These are phyloP conservation scores for Ecdyonurus torrentis DNA, from an alignment of 2,888 invertebrate species.

Conservation along the genomic window DNA sequence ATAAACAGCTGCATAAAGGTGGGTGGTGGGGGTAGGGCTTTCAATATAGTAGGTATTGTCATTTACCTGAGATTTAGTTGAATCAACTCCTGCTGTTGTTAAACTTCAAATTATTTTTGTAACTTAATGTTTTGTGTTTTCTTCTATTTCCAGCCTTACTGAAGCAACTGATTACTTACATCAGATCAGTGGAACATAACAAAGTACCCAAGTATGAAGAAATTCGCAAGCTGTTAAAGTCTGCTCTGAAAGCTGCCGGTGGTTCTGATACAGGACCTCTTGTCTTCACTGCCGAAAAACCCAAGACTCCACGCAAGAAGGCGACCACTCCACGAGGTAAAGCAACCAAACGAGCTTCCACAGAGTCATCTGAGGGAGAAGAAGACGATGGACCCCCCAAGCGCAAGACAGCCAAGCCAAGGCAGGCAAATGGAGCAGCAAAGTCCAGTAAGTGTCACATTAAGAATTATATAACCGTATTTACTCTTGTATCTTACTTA, in stretches of 20 bases:
- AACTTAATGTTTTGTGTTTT: constrained; percentile 6
- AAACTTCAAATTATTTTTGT: too few species aligned
- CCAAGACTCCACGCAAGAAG: too few species aligned
- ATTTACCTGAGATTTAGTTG: too few species aligned
- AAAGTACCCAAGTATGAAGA: constrained; percentile 56
- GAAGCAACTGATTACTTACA: constrained; percentile 46
- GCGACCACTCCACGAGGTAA: neutral
- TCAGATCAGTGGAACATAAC: constrained; percentile 48
- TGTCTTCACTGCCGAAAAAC: constrained; percentile 34
- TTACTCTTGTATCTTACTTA: too few species aligned
- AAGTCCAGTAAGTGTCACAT: too few species aligned
- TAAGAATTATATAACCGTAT: too few species aligned
- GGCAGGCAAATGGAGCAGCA: neutral
- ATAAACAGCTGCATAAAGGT: too few species aligned
- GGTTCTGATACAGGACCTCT: constrained; percentile 38
- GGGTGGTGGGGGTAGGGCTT: too few species aligned
- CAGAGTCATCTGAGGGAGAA: neutral
- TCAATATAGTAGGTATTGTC: too few species aligned
- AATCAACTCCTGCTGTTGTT: too few species aligned
- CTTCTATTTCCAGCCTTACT: constrained; percentile 36
- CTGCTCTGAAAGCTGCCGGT: constrained; percentile 44
- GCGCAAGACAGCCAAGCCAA: neutral
- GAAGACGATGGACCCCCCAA: neutral
- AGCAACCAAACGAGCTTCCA: neutral
- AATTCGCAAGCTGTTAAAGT: constrained; percentile 44